Base-by-base conservation (phyloP, 2,888 invertebrate species). In the Ormyrus pomaceus region DNA sequence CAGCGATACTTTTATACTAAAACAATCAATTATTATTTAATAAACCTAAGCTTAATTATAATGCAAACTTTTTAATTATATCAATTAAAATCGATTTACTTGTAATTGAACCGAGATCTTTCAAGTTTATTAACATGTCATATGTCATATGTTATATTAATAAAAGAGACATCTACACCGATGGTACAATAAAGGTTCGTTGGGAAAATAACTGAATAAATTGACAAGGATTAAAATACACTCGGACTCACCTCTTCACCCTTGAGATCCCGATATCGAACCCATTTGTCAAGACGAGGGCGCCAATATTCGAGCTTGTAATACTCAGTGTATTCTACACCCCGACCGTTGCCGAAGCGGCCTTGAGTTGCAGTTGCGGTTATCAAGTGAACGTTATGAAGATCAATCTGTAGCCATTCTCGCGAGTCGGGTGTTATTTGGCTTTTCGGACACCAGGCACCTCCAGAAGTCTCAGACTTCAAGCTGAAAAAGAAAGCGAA, bases 391-490 rank as follows among this genome's bases (percentile, higher is more conserved):
- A 93, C 91, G 71, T 91, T 89, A 84, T 92, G 92, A 82, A 95
- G 92, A 89, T 94, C 93, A 83, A 93, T 92, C 91, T 95, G 92
- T 80, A 93, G 86, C 92, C 92, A 93, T 84, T 93, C 92, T 70
- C 90, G 91, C 4, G 92, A 91, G 83, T 92, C 92, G 69, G 91
- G 90, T 68, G 92, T 92, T 84, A 94, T 92, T 87, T 92, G 92
- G 80, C 91, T 91, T 86, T 93, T 92, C n/a, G 95, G 95, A 88
- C 95, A 95, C 95, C 95, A 95, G 1, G 95, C 95, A 58, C 95
- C 95, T 9, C 95, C 94, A 82, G 93, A 92, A 83, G 91, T 91
- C 87, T 95, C 95, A 74, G 92, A 92, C 80, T 34, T 34, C 34
- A 34, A 34, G 34, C 34, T 95, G 91, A 7, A 86, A 87, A 61